phyloP scores from a whole-genome alignment of 2,113 vertebrate species.

The Bufo gargarizans region DNA sequence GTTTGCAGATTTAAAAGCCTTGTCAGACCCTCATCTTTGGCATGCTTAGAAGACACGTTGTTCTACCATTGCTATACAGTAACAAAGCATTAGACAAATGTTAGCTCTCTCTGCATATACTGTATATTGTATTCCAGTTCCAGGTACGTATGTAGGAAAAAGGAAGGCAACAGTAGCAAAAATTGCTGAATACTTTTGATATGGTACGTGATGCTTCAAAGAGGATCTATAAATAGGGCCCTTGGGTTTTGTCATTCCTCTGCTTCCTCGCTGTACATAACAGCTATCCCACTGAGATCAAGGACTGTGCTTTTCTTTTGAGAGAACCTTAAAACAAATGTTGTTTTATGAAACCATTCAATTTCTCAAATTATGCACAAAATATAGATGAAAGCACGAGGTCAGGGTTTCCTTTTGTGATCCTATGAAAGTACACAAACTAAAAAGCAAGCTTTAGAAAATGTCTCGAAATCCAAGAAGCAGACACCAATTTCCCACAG shows the following conservation, averaged over 20 bases:
- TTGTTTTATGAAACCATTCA: slow-evolving; percentile 56
- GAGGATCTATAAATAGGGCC: slow-evolving; percentile 44
- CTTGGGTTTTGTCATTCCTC: slow-evolving; percentile 53
- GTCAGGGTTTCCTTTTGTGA: slow-evolving; percentile 53
- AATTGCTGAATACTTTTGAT: slow-evolving; percentile 12
- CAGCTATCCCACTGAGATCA: slow-evolving; percentile 58
- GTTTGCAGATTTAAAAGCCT: too few relatives aligned
- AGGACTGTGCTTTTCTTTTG: slow-evolving; percentile 51
- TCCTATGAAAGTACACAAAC: slow-evolving; percentile 50
- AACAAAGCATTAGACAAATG: neutral
- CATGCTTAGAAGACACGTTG: neutral
- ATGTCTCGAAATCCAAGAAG: slow-evolving; percentile 14
- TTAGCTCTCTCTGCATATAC: neutral
- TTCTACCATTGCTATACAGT: neutral
- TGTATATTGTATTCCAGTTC: neutral
- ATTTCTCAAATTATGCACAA: slow-evolving; percentile 56
- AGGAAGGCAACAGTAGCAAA: slow-evolving; percentile 5
- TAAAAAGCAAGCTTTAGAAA: slow-evolving; percentile 39
- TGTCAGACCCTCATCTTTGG: neutral
- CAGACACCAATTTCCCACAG: slow-evolving; percentile 41
- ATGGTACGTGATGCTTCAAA: slow-evolving; percentile 55
- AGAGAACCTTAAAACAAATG: slow-evolving; percentile 55
- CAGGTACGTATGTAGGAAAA: neutral
- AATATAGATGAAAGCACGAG: slow-evolving; percentile 55
- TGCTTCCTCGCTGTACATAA: slow-evolving; percentile 56